Base-by-base conservation (phyloP, 1,140 invertebrate species). In the Drosophila bifasciata region DNA sequence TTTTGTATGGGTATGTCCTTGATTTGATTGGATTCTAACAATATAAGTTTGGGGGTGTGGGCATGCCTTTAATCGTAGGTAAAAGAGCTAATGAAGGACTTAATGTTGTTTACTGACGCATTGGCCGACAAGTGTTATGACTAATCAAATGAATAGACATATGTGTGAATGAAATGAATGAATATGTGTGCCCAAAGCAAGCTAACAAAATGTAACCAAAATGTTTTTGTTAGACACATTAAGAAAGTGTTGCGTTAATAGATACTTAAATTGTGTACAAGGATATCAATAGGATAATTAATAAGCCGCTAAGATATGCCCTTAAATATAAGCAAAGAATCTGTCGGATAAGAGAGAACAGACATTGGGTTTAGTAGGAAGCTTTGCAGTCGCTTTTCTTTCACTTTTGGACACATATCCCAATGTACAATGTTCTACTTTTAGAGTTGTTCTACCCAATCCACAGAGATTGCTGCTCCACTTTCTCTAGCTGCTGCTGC, bases 21-120 rank as follows among this genome's bases (percentile, higher is more conserved):
- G 59, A 21, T 50, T 49, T 28, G 21, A 64, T 49, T 64, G 62
- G 11, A 40, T 32, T 28, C 5, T 0, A 28, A 49, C 21, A 16
- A 23, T 16, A 5, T 40, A n/a, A 21, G 21, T 23, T 39, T n/a
- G 5, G 15, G n/a, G 25, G 11, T 8, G 13, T 5, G 15, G 23
- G 19, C 41, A 69, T 41, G 32, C 40, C 23, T 25, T 63, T 66
- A 43, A 16, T 45, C 23, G 44, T 21, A 28, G 21, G 57, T 5
- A 21, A 16, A 6, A 9, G 32, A 44, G 13, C 19, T 67, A 67
- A 67, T 68, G 9, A 53, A 32, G n/a, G 41, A 9, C 21, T 66
- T 45, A 5, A 8, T 44, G 19, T 46, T 17, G 13, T 23, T 56
- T 21, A 17, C 21, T 68, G 62, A 68, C 64, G 62, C 28, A 68